Conservation (phyloP, 2,113 vertebrate species). For the Melierax canorus region DNA sequence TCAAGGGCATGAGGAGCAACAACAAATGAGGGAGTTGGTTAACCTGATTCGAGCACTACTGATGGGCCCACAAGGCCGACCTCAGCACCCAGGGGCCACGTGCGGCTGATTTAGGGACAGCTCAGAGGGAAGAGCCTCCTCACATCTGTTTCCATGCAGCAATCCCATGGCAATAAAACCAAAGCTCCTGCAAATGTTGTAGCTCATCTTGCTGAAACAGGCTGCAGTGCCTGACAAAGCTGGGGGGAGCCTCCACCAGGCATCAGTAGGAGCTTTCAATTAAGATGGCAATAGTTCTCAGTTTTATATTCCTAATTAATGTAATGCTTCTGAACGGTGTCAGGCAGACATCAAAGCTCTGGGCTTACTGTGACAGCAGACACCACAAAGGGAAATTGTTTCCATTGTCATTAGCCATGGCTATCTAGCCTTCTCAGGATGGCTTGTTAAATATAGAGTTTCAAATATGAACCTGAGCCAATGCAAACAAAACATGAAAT, state of each 20-base stretch:
- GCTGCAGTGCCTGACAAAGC: neutral
- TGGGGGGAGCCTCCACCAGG: neutral
- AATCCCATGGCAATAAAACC: neutral
- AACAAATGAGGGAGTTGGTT: neutral
- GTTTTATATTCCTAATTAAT: neutral
- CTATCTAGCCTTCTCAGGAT: neutral
- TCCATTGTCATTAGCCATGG: neutral
- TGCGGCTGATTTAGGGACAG: rapidly evolving
- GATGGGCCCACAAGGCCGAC: neutral
- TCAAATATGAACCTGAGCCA: neutral
- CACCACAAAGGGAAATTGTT: neutral
- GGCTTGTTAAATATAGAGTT: neutral
- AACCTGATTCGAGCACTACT: neutral
- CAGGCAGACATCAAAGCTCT: neutral
- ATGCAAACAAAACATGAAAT: neutral
- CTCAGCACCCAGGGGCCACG: neutral
- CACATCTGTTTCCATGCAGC: neutral
- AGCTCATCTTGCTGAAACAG: neutral
- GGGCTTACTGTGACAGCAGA: neutral
- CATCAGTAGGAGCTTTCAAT: neutral
- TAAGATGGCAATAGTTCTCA: neutral
- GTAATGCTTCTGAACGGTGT: neutral
- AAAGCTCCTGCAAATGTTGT: neutral
- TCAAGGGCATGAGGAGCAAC: rapidly evolving
- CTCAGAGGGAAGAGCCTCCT: neutral